Percentiles rank a stretch among this genome's conserved stretches.
Conservation (phyloP, 2,888 invertebrate species). For the Cantharis nigra region DNA sequence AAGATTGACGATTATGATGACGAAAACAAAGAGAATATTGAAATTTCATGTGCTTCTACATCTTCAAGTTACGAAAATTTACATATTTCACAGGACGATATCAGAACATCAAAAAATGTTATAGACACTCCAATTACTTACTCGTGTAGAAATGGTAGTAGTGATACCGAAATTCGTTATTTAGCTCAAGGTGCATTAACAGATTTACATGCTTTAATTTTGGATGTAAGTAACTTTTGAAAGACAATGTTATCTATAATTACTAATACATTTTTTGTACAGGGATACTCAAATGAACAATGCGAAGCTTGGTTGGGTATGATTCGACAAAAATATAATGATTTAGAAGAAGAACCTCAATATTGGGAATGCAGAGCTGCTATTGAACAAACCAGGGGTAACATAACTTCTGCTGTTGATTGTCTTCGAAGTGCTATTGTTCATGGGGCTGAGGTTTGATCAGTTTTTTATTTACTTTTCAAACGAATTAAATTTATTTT, state of each 20-base stretch:
- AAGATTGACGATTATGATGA: conserved; percentile 44
- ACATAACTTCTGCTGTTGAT: conserved; percentile 62
- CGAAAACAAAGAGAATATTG: conserved; percentile 61
- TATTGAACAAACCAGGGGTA: conserved; percentile 60
- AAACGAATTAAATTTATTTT: background rate
- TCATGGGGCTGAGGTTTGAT: conserved; percentile 61
- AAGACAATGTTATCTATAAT: background rate
- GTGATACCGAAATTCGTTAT: conserved; percentile 32
- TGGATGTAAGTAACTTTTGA: conserved; percentile 54
- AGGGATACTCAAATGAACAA: conserved; percentile 63
- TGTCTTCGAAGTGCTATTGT: conserved; percentile 64
- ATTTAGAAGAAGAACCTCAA: conserved; percentile 55
- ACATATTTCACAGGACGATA: conserved; percentile 36
- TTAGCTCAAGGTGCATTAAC: conserved; percentile 58
- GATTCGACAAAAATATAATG: conserved; percentile 56
- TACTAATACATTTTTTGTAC: conserved; percentile 8
- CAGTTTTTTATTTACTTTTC: background rate
- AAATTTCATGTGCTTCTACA: conserved; percentile 51
- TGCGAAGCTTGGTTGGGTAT: conserved; percentile 62
- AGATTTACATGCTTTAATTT: conserved; percentile 59
- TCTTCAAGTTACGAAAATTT: conserved; percentile 45
- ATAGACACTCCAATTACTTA: conserved; percentile 43
- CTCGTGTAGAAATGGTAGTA: conserved; percentile 38
- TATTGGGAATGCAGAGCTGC: conserved; percentile 68
- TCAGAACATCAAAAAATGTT: background rate